phyloP scores from a whole-genome alignment of 2,797 vertebrate species.

The Poecilia gillii region DNA sequence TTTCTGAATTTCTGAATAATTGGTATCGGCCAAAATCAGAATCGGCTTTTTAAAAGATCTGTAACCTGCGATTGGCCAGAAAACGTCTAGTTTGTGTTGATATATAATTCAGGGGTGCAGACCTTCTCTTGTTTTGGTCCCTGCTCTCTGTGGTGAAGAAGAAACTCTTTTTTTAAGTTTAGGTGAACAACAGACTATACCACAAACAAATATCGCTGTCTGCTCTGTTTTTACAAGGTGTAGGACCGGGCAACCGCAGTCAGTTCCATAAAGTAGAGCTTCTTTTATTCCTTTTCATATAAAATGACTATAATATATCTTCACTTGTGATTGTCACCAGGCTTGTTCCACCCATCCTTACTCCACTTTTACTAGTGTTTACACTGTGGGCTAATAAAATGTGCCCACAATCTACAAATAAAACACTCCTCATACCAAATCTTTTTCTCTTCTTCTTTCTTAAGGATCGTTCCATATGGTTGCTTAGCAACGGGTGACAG shows the following conservation, averaged over 20 bases:
- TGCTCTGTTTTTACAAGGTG: not conserved
- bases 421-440: not conserved
- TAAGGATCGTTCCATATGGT: conserved; percentile 95
- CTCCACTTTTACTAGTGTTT: not conserved
- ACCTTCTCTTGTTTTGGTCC: conserved; percentile 76
- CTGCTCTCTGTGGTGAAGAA: conserved; percentile 64
- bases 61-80: too few species aligned
- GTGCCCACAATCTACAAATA: not conserved
- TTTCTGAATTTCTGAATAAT: too few species aligned
- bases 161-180: conserved; percentile 73
- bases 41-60: too few species aligned
- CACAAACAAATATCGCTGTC: not conserved
- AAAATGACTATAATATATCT: not conserved
- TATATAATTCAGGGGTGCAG: not conserved
- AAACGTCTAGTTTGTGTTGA: not conserved
- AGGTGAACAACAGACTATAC: conserved; percentile 18
- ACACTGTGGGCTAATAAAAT: not conserved
- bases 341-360: not conserved
- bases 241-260: not conserved
- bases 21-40: too few species aligned
- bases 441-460: not conserved
- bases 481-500: conserved; percentile 98
- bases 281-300: not conserved
- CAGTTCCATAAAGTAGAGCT: not conserved
- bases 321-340: not conserved